Evolutionary conservation across 2,797 vertebrate species (phyloP).

Genomic region (Muscicapa striata): DNA sequence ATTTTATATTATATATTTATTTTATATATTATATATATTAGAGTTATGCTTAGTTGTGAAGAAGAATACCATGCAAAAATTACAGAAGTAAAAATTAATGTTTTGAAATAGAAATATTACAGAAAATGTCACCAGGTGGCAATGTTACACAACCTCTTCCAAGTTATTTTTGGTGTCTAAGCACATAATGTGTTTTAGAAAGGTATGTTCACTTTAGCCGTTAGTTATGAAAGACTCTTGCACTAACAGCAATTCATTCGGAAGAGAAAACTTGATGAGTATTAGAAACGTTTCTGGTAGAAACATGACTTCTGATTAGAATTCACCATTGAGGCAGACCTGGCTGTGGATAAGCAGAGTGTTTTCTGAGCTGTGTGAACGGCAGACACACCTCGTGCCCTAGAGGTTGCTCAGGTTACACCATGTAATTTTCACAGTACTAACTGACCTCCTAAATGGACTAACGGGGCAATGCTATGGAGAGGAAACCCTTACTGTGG

Average conservation of each 20-base stretch:
- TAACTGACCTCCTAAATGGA: background rate
- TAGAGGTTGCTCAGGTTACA: background rate
- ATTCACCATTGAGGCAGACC: background rate
- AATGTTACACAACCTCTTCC: constrained; percentile 23
- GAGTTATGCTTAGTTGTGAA: background rate
- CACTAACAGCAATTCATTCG: background rate
- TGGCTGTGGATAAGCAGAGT: background rate
- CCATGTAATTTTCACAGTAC: background rate
- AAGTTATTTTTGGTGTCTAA: background rate
- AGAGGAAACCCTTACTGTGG: background rate
- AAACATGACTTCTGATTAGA: background rate
- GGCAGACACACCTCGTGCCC: background rate
- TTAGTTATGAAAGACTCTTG: background rate
- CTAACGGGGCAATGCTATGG: background rate
- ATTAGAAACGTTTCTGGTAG: background rate
- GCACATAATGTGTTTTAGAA: background rate
- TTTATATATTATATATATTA: background rate
- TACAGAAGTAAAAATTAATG: background rate
- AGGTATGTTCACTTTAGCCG: background rate
- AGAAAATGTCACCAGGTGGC: constrained; percentile 33
- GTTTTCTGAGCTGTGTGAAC: background rate
- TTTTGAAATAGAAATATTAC: background rate
- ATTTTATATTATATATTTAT: no score
- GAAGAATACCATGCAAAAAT: background rate
- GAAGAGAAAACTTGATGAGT: background rate